These are phyloP conservation scores for Siniperca chuatsi DNA, from an alignment of 2,113 vertebrate genomes.

Conservation along the genomic window DNA sequence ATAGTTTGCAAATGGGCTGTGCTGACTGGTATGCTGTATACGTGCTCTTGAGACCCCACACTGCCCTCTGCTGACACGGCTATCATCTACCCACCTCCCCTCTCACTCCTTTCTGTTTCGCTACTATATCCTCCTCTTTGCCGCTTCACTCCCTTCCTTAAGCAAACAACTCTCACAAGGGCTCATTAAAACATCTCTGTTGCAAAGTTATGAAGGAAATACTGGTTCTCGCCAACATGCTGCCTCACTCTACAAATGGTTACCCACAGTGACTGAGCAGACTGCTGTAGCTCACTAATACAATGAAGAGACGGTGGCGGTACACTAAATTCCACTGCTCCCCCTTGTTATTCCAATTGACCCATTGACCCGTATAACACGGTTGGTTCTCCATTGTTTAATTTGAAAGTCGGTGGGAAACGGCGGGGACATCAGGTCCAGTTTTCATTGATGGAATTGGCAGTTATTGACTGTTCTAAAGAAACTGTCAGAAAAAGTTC, in stretches of 20 bases:
- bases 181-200: slow-evolving; percentile 34
- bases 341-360: slow-evolving; percentile 60
- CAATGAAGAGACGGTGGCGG: slow-evolving; percentile 18
- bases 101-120: slow-evolving; percentile 7
- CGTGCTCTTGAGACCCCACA: slow-evolving; percentile 35
- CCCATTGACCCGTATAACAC: slow-evolving; percentile 33
- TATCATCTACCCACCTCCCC: slow-evolving; percentile 9
- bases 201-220: slow-evolving; percentile 46
- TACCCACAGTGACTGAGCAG: slow-evolving; percentile 37
- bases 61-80: slow-evolving; percentile 67
- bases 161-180: slow-evolving; percentile 46
- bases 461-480: neutral
- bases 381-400: slow-evolving; percentile 29
- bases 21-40: neutral
- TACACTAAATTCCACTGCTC: slow-evolving; percentile 57
- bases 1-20: neutral
- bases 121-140: slow-evolving; percentile 18
- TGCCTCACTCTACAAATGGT: slow-evolving; percentile 18
- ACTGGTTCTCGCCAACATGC: slow-evolving; percentile 30
- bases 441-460: neutral
- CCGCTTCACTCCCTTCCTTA: slow-evolving; percentile 40
- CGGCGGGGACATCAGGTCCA: neutral
- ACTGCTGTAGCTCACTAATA: slow-evolving; percentile 16
- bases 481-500: neutral
- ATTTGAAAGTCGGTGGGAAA: slow-evolving; percentile 41